Conservation (phyloP, 2,113 vertebrate species). For the Campylorhamphus procurvoides region DNA sequence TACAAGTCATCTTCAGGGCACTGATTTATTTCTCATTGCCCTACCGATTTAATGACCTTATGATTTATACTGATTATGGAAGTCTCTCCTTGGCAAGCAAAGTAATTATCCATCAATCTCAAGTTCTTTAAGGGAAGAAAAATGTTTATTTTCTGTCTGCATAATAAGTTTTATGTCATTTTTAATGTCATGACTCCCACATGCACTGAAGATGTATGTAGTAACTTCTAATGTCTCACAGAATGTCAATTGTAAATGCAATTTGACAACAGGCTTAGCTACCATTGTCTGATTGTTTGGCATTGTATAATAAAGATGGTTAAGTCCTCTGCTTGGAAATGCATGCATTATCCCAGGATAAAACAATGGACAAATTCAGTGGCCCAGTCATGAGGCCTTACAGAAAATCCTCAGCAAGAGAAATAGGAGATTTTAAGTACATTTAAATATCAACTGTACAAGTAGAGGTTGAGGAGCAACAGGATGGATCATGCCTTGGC, state of each 20-base stretch:
- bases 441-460: neutral
- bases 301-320: slow-evolving; percentile 25
- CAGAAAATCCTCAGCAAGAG: neutral
- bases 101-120: slow-evolving; percentile 63
- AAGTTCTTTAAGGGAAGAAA: slow-evolving; percentile 47
- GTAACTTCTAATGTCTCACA: slow-evolving; percentile 10
- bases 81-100: slow-evolving; percentile 37
- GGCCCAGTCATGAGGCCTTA: neutral
- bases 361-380: neutral
- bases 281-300: slow-evolving; percentile 39
- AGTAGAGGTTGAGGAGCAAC: neutral
- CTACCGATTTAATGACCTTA: slow-evolving; percentile 56
- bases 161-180: slow-evolving; percentile 59
- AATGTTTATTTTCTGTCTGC: slow-evolving; percentile 70
- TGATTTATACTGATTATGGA: slow-evolving; percentile 54
- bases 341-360: neutral
- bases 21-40: slow-evolving; percentile 51
- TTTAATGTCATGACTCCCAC: slow-evolving; percentile 62
- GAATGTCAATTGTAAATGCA: slow-evolving; percentile 27
- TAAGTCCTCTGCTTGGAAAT: neutral
- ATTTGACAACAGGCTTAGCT: slow-evolving; percentile 27
- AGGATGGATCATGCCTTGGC: neutral
- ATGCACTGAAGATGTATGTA: slow-evolving; percentile 48
- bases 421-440: neutral
- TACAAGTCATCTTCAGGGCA: slow-evolving; percentile 42